Conservation (phyloP, 2,113 vertebrate species). For the Xenotilapia caudafasciata region DNA sequence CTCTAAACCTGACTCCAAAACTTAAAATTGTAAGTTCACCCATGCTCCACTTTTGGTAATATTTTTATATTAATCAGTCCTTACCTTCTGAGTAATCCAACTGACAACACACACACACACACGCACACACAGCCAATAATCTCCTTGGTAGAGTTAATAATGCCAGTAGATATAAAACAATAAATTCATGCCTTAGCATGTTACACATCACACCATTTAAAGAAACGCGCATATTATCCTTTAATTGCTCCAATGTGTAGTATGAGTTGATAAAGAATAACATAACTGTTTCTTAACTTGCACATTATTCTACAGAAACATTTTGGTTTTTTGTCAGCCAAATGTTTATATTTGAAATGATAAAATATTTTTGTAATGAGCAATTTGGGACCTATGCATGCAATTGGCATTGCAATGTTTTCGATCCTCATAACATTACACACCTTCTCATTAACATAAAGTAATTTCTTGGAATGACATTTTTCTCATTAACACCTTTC, state of each 20-base stretch:
- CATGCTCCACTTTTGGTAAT: background rate
- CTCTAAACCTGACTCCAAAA: background rate
- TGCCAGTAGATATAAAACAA: background rate
- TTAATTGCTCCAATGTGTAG: background rate
- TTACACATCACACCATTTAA: background rate
- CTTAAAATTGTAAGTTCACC: background rate
- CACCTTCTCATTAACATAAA: background rate
- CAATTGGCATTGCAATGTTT: background rate
- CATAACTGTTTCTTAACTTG: background rate
- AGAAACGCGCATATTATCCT: background rate
- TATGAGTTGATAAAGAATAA: background rate
- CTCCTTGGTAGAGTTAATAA: background rate
- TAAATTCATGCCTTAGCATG: background rate
- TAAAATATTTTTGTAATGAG: fast-evolving
- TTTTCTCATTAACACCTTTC: background rate
- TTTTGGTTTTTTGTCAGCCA: background rate
- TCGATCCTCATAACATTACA: background rate
- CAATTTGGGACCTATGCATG: background rate
- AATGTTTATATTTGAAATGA: background rate
- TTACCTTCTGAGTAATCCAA: background rate
- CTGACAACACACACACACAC: background rate
- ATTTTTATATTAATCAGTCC: background rate
- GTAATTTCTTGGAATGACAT: background rate
- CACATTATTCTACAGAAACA: background rate
- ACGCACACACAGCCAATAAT: background rate